Evolutionary conservation across 2,797 vertebrate genomes (phyloP).

Genomic region (Columba guinea): DNA sequence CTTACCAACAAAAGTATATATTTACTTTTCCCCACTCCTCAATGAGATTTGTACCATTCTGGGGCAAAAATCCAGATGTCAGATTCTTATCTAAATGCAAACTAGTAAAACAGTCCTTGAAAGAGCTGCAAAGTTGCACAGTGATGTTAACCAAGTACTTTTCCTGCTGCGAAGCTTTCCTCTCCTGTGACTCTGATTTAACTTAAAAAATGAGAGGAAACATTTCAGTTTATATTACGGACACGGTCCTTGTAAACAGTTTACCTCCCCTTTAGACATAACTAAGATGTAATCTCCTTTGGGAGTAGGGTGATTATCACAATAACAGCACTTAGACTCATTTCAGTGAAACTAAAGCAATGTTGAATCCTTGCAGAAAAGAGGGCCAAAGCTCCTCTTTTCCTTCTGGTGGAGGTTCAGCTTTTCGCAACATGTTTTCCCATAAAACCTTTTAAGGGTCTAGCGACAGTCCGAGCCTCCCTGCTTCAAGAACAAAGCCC

Average conservation of each 20-base stretch:
- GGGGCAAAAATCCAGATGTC: not conserved
- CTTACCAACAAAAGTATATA: not conserved
- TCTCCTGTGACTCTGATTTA: not conserved
- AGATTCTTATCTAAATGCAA: not conserved
- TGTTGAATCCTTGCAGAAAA: not conserved
- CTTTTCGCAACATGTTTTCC: not conserved
- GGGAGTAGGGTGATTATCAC: not conserved
- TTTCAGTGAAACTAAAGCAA: not conserved
- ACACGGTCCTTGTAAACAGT: not conserved
- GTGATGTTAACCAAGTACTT: not conserved
- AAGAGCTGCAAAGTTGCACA: not conserved
- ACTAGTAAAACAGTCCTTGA: not conserved
- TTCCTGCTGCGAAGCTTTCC: not conserved
- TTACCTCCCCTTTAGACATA: not conserved
- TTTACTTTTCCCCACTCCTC: not conserved
- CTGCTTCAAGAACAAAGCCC: not conserved
- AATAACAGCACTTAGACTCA: not conserved
- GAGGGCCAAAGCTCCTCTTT: not conserved
- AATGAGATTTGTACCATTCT: not conserved
- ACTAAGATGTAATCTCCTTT: not conserved
- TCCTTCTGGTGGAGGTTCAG: not conserved
- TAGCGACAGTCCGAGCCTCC: not conserved
- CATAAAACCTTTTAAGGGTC: not conserved
- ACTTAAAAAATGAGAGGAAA: constrained; percentile 35
- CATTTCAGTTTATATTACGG: not conserved